Evolutionary conservation across 2,113 vertebrate genomes (phyloP).

Genomic region (Pseudolaguvia tuberculata): DNA sequence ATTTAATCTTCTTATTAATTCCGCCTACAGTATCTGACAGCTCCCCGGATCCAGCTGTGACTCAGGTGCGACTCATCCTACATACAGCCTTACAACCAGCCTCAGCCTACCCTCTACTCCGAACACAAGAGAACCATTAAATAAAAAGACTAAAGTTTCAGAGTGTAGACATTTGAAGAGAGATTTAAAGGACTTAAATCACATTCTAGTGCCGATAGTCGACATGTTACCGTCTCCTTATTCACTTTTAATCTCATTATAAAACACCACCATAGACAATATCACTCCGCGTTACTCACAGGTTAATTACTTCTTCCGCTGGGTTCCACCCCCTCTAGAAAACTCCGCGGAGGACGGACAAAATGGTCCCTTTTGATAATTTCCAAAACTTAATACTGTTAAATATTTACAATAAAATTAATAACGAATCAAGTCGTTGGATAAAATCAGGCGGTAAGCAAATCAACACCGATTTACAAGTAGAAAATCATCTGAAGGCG

Average conservation of each 20-base stretch:
- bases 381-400: neutral
- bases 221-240: neutral
- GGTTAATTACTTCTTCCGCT: too few species aligned
- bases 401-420: too few species aligned
- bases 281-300: neutral
- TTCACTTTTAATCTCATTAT: neutral
- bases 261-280: neutral
- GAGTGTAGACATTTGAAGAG: too few species aligned
- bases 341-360: too few species aligned
- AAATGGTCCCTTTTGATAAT: neutral
- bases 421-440: neutral
- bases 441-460: neutral
- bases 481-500: neutral
- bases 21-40: conserved; percentile 30
- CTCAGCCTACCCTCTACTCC: neutral
- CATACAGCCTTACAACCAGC: neutral
- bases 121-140: too few species aligned
- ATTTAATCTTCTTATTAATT: neutral
- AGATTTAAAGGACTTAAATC: neutral
- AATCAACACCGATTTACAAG: too few species aligned
- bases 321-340: too few species aligned
- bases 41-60: conserved; percentile 45
- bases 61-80: conserved; percentile 50
- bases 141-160: too few species aligned
- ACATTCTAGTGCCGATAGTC: neutral